Base-by-base conservation (phyloP, 2,888 invertebrate genomes). In the Ichneumoninae sp. region DNA sequence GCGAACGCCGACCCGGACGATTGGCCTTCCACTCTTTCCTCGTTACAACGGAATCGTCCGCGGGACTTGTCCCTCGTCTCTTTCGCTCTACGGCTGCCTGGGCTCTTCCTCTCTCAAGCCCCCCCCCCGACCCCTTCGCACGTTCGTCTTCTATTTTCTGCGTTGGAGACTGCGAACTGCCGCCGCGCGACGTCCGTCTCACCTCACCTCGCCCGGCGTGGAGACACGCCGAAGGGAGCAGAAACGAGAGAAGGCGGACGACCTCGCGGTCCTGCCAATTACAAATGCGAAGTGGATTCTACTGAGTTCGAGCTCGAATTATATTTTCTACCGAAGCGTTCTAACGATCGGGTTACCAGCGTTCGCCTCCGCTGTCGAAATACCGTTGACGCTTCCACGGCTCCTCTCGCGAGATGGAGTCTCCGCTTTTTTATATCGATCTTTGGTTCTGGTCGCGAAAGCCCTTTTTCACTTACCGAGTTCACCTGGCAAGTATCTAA, bases 11-110 rank as follows among this genome's bases (percentile, higher is more conserved):
- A 84, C 81, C 86, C 80, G 79, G 79, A 71, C 83, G 86, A 90
- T 91, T 90, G 91, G 91, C 89, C 90, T 91, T 80, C 81, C 74
- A 78, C 90, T 90, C 91, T 90, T 91, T 90, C 40, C 87, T 90
- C 89, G 90, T 89, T 89, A 89, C 89, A 87, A 88, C 87, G 89
- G 89, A 91, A 90, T 91, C 90, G 90, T 90, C 89, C 89, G 88
- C 81, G 77, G 80, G 65, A 65, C 77, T 69, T 52, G 75, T 74
- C 69, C 54, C 74, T 74, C 52, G 19, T 33, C n/a, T 72, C 62
- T 62, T 66, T 57, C 40, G 22, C 47, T 36, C 8, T 75, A 22
- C 68, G 22, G 52, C 10, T 1, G 40, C 40, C 40, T 2, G 8
- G 36, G 40, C 40, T 40, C 40, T 52, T 57, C 1, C 72, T 52